Base-by-base conservation (phyloP, 2,888 invertebrate genomes). In the Masnerella sp. region DNA sequence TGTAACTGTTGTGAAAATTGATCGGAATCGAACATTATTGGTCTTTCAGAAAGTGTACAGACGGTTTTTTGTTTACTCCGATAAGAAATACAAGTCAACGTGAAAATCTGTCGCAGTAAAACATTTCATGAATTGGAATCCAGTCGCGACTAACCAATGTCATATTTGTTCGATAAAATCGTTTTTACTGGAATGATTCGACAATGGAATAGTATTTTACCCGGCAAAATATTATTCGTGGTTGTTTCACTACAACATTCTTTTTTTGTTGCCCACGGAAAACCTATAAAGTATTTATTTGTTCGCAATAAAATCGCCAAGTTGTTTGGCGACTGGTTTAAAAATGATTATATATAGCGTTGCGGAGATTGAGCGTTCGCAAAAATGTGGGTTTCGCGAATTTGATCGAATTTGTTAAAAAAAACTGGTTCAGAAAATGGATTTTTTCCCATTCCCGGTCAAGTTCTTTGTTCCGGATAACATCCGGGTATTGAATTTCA, bases 161-260 rank as follows among this genome's bases (percentile, higher is more conserved):
- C 64, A 54, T 54, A 64, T 64, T 64, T 52, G 64, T 54, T 45
- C 52, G 36, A 51, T 54, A 52, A 45, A 51, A 64, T 64, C 64
- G 64, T 64, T 52, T 64, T 64, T 54, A 36, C 54, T 64, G 45
- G 36, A 34, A 43, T 36, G 43, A 32, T 64, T 45, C 51, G 8
- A 36, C 45, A 64, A 54, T 36, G 42, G 52, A 64, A 49, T 30
- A 59, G 36, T 54, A 34, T 64, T 64, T 54, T 54, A 36, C 28
- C 17, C 45, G 15, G 17, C 14, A 22, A 64, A 64, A 64, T 52
- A 38, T 49, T 28, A 43, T 61, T 47, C 45, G 54, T 18, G 38
- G 30, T 30, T 17, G 54, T 54, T 40, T 25, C 30, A 15, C 22
- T 34, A 17, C 32, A 58, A 58, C n/a, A 32, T 32, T n/a, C 11